These are phyloP conservation scores for Acleris sparsana DNA, from an alignment of 2,888 invertebrate genomes.

Conservation along the genomic window DNA sequence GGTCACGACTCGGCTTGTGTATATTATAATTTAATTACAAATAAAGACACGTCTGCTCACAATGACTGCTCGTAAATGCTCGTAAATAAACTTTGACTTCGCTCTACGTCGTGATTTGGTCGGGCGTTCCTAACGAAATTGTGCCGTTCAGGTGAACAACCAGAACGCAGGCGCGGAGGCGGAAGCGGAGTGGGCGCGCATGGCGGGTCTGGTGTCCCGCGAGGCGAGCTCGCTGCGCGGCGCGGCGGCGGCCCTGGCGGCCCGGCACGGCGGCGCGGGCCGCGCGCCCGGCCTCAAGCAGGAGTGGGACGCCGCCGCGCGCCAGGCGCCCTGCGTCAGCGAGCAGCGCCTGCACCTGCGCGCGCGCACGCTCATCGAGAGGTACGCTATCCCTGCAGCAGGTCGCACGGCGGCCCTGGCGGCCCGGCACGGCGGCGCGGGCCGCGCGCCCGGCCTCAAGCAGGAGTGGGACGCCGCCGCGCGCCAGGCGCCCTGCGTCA, in stretches of 20 bases:
- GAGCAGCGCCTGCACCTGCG: conserved; percentile 83
- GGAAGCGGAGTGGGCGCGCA: conserved; percentile 44
- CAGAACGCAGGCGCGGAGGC: conserved; percentile 23
- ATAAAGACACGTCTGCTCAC: no score
- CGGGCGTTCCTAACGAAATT: neutral
- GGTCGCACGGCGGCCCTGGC: conserved; percentile 65
- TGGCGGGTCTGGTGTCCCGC: conserved; percentile 47
- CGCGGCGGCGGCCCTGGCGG: conserved; percentile 67
- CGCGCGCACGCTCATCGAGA: conserved; percentile 85
- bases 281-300: conserved; percentile 78
- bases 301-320: conserved; percentile 86
- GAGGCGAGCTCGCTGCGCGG: conserved; percentile 49
- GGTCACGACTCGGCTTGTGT: no score
- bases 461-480: conserved; percentile 87
- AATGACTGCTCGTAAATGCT: no score
- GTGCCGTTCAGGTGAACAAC: conserved; percentile 8
- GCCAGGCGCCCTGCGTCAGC: conserved; percentile 84
- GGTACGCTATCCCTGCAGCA: conserved; percentile 39
- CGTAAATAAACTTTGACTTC: no score
- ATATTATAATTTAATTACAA: no score
- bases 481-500: conserved; percentile 84
- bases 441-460: conserved; percentile 76
- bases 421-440: conserved; percentile 71
- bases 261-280: conserved; percentile 68
- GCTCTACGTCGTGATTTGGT: no score